phyloP scores from a whole-genome alignment of 2,113 vertebrate genomes.

The Sinocyclocheilus rhinocerous region DNA sequence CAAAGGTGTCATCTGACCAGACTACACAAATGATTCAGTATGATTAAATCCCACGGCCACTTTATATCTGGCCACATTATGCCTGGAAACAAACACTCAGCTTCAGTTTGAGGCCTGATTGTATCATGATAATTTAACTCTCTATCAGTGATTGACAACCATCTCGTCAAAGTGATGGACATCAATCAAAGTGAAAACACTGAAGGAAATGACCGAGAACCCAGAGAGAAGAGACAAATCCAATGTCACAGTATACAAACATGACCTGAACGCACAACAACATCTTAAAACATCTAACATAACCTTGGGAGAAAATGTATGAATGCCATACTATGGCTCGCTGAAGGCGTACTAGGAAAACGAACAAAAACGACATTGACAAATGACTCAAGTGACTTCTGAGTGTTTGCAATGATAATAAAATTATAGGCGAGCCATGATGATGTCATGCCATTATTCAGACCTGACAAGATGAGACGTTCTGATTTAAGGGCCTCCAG shows the following conservation, averaged over 20 bases:
- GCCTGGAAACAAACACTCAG: background rate
- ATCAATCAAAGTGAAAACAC: background rate
- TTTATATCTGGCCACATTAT: background rate
- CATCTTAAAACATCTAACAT: background rate
- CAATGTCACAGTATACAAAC: background rate
- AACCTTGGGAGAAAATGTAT: background rate
- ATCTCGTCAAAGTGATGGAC: background rate
- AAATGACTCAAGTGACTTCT: background rate
- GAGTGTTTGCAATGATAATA: constrained; percentile 5
- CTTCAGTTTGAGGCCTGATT: background rate
- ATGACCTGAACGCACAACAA: background rate
- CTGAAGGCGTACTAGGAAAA: background rate
- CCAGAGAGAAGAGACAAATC: background rate
- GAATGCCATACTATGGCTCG: background rate
- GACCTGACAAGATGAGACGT: constrained; percentile 35
- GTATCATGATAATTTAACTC: background rate
- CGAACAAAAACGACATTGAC: background rate
- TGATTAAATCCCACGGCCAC: constrained; percentile 13
- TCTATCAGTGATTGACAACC: background rate
- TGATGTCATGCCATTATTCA: constrained; percentile 23
- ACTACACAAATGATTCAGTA: background rate
- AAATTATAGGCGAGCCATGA: background rate
- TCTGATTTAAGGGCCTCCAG: background rate
- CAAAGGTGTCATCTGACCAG: background rate
- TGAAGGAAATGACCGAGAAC: background rate